Evolutionary conservation across 2,888 invertebrate species (phyloP), one percentile per base, ranked within the genome.

Genomic region (Branchellion lobata): DNA sequence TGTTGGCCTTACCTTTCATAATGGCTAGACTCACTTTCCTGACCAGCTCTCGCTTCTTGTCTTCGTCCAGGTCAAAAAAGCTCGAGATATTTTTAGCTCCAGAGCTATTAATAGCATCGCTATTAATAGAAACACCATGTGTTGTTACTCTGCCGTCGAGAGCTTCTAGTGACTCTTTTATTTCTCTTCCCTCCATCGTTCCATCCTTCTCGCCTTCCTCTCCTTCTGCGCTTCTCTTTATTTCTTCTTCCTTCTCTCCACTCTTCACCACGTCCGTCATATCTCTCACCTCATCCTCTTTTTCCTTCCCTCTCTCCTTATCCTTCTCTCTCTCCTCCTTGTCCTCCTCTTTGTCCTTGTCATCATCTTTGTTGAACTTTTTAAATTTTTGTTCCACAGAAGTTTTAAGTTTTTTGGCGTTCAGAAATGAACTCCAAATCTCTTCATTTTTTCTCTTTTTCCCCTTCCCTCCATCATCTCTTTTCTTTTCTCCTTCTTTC

Each of bases 11-110:
- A 24, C 75, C 75, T 11, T 53, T 47, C 77, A 77, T 77, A 33
- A 77, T 77, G n/a, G 57, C 57, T 34, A 24, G 31, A 24, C 77
- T 77, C 31, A 77, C 77, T 36, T 65, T 77, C 24, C 34, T 29
- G 65, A 36, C 77, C 0, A 77, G 24, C 27, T 61, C 61, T 27
- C 51, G 31, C 34, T 77, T 77, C 1, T 18, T 21, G n/a, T 77
- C 53, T 11, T 57, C 77, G 14, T 77, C 77, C 77, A 77, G 21
- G 33, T n/a, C 61, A 8, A 5, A 8, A n/a, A 57, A 57, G 3
- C 8, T n/a, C 3, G 61, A 24, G 5, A 57, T n/a, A 24, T n/a
- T n/a, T 8, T n/a, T 57, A 3, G 21, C n/a, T 24, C 24, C 61
- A 14, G 8, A 14, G 18, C 18, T 47, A 18, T 47, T 47, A 47